Evolutionary conservation across 2,113 vertebrate species (phyloP), one percentile per base, ranked within the genome.

Genomic region (Lamprotornis superbus): DNA sequence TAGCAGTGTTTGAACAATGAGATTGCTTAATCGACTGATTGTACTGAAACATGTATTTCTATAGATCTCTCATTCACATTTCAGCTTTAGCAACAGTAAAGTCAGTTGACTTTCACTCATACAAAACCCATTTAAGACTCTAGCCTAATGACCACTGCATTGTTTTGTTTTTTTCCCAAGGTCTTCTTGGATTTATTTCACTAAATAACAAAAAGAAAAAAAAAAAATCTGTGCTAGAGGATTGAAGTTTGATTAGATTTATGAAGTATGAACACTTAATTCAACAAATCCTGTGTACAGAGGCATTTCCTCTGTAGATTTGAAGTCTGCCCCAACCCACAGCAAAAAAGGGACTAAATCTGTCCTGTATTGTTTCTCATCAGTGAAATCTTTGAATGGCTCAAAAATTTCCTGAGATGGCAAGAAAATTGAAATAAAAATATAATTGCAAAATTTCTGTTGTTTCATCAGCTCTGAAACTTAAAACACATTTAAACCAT

Each of bases 1-100:
- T 96, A 97, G 93, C 57, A 86, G 46, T 94, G 89, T 95, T 95
- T 94, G 93, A 97, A 95, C 94, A 96, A 93, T 87, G 93, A 93
- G 93, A 96, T 93, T 93, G 95, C 94, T 95, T 94, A 97, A 96
- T 97, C 37, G 93, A 93, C 91, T 83, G 93, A 94, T 78, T 15
- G 78, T 71, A 60, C 84, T 83, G 68, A 60, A 96, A 93, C 1
- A 42, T 49, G 85, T 84, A 91, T 95, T 96, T 92, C 94, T 86
- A 53, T 82, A 93, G 85, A 88, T 76, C 52, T 78, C 75, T 89
- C 31, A 28, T 82, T 61, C 93, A 46, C 63, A 52, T 92, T 97
- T 92, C 80, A 88, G 39, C 50, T 86, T 88, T 63, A 77, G 71
- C n/a, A 90, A 80, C 86, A 87, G 68, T 63, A 47, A 91, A 94